Percentiles rank a stretch among this genome's conserved stretches.
Conservation (phyloP, 2,797 vertebrate species). For the Hipposideros larvatus region DNA sequence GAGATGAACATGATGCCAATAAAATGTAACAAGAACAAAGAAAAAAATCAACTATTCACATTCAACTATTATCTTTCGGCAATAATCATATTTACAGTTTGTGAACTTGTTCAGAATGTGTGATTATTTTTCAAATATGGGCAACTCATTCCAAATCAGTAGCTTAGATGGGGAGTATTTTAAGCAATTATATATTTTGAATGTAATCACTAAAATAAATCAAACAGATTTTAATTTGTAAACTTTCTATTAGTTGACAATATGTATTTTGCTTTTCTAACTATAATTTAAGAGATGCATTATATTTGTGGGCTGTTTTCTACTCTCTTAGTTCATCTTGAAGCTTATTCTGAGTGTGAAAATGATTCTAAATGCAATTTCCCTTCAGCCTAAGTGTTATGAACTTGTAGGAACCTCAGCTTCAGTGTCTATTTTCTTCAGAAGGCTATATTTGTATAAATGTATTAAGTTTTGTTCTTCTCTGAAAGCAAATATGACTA, state of each 20-base stretch:
- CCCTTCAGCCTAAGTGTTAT: constrained; percentile 47
- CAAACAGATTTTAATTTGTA: background rate
- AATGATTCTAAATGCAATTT: constrained; percentile 46
- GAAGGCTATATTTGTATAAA: constrained; percentile 48
- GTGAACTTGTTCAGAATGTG: constrained; percentile 27
- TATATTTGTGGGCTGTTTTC: background rate
- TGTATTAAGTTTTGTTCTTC: constrained; percentile 42
- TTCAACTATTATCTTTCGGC: background rate
- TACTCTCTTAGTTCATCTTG: background rate
- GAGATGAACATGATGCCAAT: constrained; percentile 89
- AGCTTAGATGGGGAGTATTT: background rate
- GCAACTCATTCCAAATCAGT: background rate
- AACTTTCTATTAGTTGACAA: background rate
- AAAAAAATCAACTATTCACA: background rate
- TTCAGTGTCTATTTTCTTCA: constrained; percentile 59
- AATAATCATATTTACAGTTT: background rate
- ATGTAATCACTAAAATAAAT: background rate
- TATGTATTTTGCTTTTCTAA: background rate
- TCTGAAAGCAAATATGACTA: constrained; percentile 68
- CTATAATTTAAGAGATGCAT: background rate
- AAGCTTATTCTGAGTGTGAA: constrained; percentile 14
- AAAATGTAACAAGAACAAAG: constrained; percentile 90
- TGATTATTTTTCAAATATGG: constrained; percentile 8
- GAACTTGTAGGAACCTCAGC: too few relatives aligned
- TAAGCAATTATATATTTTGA: constrained; percentile 47